Evolutionary conservation across 2,797 vertebrate species (phyloP).

Genomic region (Threskiornis aethiopicus): DNA sequence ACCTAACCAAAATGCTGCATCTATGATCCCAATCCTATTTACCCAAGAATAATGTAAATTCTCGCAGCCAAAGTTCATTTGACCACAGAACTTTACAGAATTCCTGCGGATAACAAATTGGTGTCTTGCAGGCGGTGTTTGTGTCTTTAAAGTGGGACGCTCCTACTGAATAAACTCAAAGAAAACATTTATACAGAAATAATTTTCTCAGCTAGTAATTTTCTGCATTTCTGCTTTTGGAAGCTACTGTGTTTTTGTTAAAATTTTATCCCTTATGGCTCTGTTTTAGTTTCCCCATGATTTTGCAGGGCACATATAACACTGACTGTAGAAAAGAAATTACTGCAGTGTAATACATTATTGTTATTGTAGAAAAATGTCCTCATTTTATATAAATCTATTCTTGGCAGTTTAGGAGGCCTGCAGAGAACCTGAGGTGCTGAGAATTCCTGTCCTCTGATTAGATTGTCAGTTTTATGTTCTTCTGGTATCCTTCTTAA

Average conservation of each 20-base stretch:
- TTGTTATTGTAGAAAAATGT: neutral
- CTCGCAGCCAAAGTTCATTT: constrained; percentile 40
- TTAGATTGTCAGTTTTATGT: neutral
- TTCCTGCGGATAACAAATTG: constrained; percentile 64
- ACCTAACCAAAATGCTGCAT: neutral
- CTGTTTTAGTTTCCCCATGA: constrained; percentile 14
- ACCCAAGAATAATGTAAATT: constrained; percentile 57
- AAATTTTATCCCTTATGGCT: constrained; percentile 45
- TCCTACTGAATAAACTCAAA: constrained; percentile 51
- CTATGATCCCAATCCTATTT: neutral
- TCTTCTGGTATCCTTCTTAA: neutral
- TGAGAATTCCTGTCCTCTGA: neutral
- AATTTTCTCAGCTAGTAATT: constrained; percentile 66
- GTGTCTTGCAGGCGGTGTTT: constrained; percentile 54
- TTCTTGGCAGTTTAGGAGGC: neutral
- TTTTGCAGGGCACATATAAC: constrained; percentile 11
- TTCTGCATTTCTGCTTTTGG: constrained; percentile 59
- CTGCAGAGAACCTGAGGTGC: neutral
- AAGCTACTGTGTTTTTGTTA: constrained; percentile 64
- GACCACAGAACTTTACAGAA: constrained; percentile 54
- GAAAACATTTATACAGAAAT: constrained; percentile 70
- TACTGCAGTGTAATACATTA: neutral
- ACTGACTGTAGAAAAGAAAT: neutral
- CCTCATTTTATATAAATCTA: neutral
- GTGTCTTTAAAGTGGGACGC: constrained; percentile 59